Evolutionary conservation across 2,797 vertebrate species (phyloP).

Genomic region (Toxotes lorentzi): DNA sequence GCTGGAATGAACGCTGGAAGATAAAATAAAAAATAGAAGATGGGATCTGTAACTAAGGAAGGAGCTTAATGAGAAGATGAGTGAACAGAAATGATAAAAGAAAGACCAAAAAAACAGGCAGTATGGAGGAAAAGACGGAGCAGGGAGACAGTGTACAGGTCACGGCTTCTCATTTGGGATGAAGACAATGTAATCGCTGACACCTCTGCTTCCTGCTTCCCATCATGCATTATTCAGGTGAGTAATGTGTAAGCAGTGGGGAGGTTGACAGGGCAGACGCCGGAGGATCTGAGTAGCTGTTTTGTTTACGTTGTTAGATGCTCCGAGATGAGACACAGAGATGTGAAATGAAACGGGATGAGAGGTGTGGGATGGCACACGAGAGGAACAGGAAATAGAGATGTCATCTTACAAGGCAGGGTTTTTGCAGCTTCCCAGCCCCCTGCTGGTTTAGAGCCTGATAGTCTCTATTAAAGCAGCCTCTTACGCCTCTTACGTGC

Average conservation of each 20-base stretch:
- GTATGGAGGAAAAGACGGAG: slow-evolving; percentile 11
- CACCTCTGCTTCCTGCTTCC: slow-evolving; percentile 64
- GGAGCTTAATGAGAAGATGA: neutral
- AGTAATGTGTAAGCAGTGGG: slow-evolving; percentile 53
- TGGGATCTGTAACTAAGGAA: neutral
- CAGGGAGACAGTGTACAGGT: slow-evolving; percentile 15
- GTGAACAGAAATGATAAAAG: slow-evolving; percentile 3
- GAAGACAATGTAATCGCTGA: slow-evolving; percentile 41
- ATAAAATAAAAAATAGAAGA: neutral
- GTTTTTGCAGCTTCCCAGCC: slow-evolving; percentile 29
- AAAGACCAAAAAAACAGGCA: neutral
- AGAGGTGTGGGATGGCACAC: slow-evolving; percentile 45
- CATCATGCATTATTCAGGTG: slow-evolving; percentile 75
- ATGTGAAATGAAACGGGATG: slow-evolving; percentile 54
- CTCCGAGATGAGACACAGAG: slow-evolving; percentile 39
- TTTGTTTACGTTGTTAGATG: slow-evolving; percentile 62
- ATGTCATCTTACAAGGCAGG: slow-evolving; percentile 40
- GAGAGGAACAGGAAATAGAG: slow-evolving; percentile 57
- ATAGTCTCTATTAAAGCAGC: slow-evolving; percentile 33
- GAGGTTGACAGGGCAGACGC: slow-evolving; percentile 58
- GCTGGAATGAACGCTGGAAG: neutral
- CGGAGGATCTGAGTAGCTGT: slow-evolving; percentile 53
- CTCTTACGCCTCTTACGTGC: neutral
- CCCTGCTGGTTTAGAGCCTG: slow-evolving; percentile 28
- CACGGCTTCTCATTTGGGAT: slow-evolving; percentile 46